phyloP scores from a whole-genome alignment of 1,140 invertebrate species.

The Melanaphis sacchari region DNA sequence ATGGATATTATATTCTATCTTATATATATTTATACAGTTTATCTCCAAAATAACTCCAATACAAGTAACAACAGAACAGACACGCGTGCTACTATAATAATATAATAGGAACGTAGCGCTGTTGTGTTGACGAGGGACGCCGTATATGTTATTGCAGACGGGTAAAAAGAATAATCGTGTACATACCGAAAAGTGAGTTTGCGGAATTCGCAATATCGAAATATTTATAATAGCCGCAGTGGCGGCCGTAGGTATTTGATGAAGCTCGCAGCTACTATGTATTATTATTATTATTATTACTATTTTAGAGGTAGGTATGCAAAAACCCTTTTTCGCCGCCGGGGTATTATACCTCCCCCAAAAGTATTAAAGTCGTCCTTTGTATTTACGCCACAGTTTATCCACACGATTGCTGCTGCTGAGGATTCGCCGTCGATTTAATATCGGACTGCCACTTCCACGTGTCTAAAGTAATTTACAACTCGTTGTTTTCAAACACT shows the following conservation, averaged over 20 bases:
- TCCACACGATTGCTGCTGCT: neutral
- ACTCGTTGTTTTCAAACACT: neutral
- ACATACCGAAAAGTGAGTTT: neutral
- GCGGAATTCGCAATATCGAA: constrained; percentile 9
- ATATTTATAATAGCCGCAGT: constrained; percentile 12
- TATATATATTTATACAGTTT: too few relatives aligned
- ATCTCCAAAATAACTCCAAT: neutral
- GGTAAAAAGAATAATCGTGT: neutral
- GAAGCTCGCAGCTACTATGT: neutral
- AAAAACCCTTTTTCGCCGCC: neutral
- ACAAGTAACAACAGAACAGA: neutral
- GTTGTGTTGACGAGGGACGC: neutral
- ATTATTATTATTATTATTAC: neutral
- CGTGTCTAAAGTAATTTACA: neutral
- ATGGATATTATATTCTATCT: neutral
- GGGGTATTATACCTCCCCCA: neutral
- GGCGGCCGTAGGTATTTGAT: neutral
- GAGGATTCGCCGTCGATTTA: neutral
- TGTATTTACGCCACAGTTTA: neutral
- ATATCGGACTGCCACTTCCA: neutral
- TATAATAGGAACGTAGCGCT: neutral
- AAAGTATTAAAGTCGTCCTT: constrained; percentile 8
- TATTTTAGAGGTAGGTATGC: neutral
- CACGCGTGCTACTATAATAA: neutral
- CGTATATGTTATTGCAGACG: neutral